Percentiles rank a stretch among this genome's conserved stretches.
phyloP scores from a whole-genome alignment of 1,140 invertebrate species.

The Drosophila miranda region DNA sequence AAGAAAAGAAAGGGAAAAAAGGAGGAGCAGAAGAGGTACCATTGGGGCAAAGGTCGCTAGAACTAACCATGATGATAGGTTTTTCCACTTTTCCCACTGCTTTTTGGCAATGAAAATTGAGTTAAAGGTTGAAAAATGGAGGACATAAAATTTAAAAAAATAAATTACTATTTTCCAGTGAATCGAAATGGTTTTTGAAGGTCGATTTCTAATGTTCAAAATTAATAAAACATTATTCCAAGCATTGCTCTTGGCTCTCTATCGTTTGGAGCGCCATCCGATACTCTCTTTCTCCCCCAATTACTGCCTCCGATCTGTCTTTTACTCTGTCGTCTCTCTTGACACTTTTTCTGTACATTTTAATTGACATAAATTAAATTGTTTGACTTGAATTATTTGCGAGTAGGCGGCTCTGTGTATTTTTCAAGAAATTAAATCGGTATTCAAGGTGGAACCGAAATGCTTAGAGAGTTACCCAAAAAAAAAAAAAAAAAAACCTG shows the following conservation, averaged over 20 bases:
- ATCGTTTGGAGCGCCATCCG: no score
- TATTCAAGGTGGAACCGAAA: slow-evolving; percentile 73
- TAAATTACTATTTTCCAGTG: no score
- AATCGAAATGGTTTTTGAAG: no score
- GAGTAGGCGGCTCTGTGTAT: slow-evolving; percentile 2
- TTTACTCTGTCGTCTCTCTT: no score
- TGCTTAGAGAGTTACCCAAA: slow-evolving; percentile 17
- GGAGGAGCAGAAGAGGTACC: not conserved
- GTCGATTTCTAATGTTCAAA: no score
- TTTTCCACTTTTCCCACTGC: slow-evolving; percentile 6
- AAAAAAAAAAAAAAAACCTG: slow-evolving; percentile 21
- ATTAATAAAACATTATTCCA: no score
- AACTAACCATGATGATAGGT: slow-evolving; percentile 39
- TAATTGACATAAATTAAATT: slow-evolving; percentile 65
- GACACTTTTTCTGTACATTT: slow-evolving; percentile 22
- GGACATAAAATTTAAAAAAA: no score
- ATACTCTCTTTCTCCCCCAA: no score
- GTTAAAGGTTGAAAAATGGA: no score
- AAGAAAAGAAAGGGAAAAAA: slow-evolving; percentile 11
- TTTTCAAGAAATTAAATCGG: slow-evolving; percentile 49
- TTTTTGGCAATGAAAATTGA: slow-evolving; percentile 19
- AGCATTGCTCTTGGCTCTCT: no score
- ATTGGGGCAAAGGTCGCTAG: not conserved
- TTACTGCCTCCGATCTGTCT: no score
- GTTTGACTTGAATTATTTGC: slow-evolving; percentile 50